These are phyloP conservation scores for Eulacestoma nigropectus DNA, from an alignment of 2,113 vertebrate species.

Conservation along the genomic window DNA sequence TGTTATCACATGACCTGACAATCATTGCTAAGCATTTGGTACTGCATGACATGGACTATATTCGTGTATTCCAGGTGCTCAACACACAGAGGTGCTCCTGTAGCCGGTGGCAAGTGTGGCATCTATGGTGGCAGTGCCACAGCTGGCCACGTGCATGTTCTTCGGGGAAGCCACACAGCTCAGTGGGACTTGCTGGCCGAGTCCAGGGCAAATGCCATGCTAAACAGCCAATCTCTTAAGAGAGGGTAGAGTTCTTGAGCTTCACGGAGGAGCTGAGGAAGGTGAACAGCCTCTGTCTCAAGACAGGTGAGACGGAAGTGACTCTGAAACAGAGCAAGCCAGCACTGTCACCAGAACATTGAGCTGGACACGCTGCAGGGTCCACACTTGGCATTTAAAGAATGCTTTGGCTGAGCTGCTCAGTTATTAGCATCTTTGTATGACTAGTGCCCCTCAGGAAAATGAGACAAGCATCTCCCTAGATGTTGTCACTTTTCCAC, in stretches of 20 bases:
- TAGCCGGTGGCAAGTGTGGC: neutral
- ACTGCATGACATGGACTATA: too few species aligned
- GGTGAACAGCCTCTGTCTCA: neutral
- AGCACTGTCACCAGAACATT: neutral
- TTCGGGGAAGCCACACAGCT: neutral
- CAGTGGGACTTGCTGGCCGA: neutral
- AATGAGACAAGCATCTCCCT: neutral
- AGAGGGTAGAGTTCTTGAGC: neutral
- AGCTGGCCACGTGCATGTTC: accelerated
- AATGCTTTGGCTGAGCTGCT: neutral
- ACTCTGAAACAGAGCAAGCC: neutral
- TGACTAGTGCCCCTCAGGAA: neutral
- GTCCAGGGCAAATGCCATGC: neutral
- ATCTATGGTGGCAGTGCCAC: neutral
- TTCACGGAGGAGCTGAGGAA: neutral
- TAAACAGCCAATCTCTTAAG: neutral
- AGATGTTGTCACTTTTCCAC: neutral
- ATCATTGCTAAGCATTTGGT: neutral
- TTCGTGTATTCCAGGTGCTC: neutral
- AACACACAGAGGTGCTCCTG: neutral
- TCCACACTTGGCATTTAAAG: neutral
- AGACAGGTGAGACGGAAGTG: neutral
- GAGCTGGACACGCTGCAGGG: accelerated
- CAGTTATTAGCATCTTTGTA: neutral
- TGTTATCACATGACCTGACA: neutral